A percentile compares a stretch with the other conserved stretches of the same genome.
Evolutionary conservation across 2,888 invertebrate genomes (phyloP).

Genomic region (Drosophila vallismaia): DNA sequence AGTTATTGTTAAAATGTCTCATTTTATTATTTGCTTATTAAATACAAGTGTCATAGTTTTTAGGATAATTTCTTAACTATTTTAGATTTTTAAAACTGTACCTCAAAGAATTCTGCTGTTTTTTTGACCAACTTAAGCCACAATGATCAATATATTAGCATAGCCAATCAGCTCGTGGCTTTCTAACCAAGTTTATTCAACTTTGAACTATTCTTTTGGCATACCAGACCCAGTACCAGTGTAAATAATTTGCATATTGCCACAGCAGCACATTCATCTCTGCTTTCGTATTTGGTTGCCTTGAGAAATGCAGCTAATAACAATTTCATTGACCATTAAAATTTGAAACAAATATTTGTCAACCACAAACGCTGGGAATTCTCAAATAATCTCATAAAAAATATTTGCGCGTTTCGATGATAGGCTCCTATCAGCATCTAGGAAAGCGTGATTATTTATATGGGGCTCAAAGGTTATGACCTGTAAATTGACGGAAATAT

Average conservation of each 20-base stretch:
- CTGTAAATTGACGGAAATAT: slow-evolving; percentile 25
- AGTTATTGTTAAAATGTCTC: background rate
- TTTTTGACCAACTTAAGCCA: background rate
- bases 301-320: slow-evolving; percentile 32
- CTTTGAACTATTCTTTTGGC: slow-evolving; percentile 37
- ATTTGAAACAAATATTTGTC: slow-evolving; percentile 29
- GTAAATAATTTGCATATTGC: slow-evolving; percentile 36
- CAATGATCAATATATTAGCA: slow-evolving; percentile 12
- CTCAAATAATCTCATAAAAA: slow-evolving; percentile 24
- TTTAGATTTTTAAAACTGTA: background rate
- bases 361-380: slow-evolving; percentile 25
- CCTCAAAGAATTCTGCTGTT: background rate
- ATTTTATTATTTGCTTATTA: background rate
- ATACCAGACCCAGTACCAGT: background rate
- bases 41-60: background rate
- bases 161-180: slow-evolving; percentile 30
- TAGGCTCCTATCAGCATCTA: slow-evolving; percentile 22
- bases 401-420: slow-evolving; percentile 28
- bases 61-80: background rate
- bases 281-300: slow-evolving; percentile 9
- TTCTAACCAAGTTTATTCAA: slow-evolving; percentile 54
- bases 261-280: slow-evolving; percentile 5
- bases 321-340: slow-evolving; percentile 20
- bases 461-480: slow-evolving; percentile 2
- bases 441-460: slow-evolving; percentile 4